Evolutionary conservation across 2,888 invertebrate genomes (phyloP).

Genomic region (Venusia cambrica): DNA sequence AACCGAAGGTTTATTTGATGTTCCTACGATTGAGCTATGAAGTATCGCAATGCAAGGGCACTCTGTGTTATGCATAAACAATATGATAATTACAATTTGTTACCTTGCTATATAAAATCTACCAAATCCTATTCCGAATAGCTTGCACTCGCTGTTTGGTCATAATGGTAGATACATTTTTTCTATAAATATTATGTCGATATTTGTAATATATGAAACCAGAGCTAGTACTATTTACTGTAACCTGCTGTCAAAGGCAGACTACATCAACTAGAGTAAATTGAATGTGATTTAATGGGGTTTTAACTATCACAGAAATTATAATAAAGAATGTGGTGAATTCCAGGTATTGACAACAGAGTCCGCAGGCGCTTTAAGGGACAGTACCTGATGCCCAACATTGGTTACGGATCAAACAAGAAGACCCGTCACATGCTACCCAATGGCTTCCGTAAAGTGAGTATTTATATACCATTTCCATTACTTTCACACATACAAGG

Average conservation of each 20-base stretch:
- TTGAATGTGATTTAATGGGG: too few relatives aligned
- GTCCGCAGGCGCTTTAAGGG: constrained; percentile 99
- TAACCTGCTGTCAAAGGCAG: too few relatives aligned
- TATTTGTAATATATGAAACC: too few relatives aligned
- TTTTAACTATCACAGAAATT: constrained; percentile 7
- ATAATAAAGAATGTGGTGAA: background rate
- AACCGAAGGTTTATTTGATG: too few relatives aligned
- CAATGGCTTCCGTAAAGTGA: constrained; percentile 97
- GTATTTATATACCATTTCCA: constrained; percentile 7
- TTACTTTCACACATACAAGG: too few relatives aligned
- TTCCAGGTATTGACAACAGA: constrained; percentile 97
- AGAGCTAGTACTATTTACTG: too few relatives aligned
- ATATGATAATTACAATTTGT: constrained; percentile 77
- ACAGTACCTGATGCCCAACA: constrained; percentile 98
- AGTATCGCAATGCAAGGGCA: constrained; percentile 78
- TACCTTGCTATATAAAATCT: constrained; percentile 69
- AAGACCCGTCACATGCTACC: constrained; percentile 98
- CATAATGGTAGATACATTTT: constrained; percentile 63
- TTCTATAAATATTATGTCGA: too few relatives aligned
- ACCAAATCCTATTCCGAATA: constrained; percentile 67
- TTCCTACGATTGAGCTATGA: too few relatives aligned
- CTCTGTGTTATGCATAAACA: constrained; percentile 69
- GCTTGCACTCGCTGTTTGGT: constrained; percentile 51
- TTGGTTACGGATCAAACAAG: constrained; percentile 98
- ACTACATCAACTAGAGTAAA: too few relatives aligned